Base-by-base conservation (phyloP, 1,140 invertebrate species). In the Oryzaephilus surinamensis region DNA sequence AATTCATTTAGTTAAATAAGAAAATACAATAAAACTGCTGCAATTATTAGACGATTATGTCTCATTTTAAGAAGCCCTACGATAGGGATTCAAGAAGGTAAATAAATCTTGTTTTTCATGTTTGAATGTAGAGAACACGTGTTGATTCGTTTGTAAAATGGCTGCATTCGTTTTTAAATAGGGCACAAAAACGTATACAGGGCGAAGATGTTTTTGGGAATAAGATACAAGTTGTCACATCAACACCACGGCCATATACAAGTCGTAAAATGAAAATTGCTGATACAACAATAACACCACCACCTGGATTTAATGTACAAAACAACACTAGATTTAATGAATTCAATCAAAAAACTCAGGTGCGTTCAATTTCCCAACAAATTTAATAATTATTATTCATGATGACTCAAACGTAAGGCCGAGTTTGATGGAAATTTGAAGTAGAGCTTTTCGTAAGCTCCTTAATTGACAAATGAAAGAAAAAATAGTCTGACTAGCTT, bases 111-210 rank as follows among this genome's bases (percentile, higher is more conserved):
- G 7, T 10, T n/a, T 4, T 16, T 21, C 11, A 7, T 32, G 15
- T 32, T 32, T 27, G 11, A 29, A 29, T 15, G 14, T 29, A 15
- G 14, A 15, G 21, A 23, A n/a, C 6, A 38, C 23, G 15, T 38
- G 7, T n/a, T n/a, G n/a, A n/a, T n/a, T 38, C 12, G 6, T 4
- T 8, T 11, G 8, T 23, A 23, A 11, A 18, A 20, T 35, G n/a
- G 6, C 4, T 30, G 14, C 13, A 35, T 28, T 12, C 19, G n/a
- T 13, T 20, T 26, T 24, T 15, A 23, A 30, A 11, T 51, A 88
- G 84, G 62, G 84, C 84, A 46, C 70, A 81, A 55, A 86, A 84
- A 57, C 77, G 84, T 58, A 85, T 91, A 75, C 78, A 87, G 57
- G 84, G 82, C 43, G 82, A 86, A 62, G 76, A 84, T 67, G 81